These are phyloP conservation scores for Synanthedon vespiformis DNA, from an alignment of 2,888 invertebrate genomes.

Conservation along the genomic window DNA sequence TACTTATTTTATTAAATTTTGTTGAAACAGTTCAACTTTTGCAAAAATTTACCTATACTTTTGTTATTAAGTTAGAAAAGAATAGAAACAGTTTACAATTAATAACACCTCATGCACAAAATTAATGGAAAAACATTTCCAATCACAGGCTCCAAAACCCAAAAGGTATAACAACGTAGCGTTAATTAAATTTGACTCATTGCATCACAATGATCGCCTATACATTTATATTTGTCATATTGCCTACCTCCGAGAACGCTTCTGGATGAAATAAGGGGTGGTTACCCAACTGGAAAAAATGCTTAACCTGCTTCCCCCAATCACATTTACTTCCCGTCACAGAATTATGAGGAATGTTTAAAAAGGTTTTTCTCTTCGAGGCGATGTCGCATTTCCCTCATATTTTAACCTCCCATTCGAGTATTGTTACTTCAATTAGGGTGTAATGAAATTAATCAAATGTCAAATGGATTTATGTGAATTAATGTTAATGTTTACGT, in stretches of 20 bases:
- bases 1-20: too few relatives aligned
- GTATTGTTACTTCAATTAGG: slow-evolving; percentile 11
- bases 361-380: slow-evolving; percentile 16
- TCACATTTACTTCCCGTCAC: slow-evolving; percentile 45
- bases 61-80: not conserved
- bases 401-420: slow-evolving; percentile 11
- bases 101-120: slow-evolving; percentile 5
- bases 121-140: slow-evolving; percentile 30
- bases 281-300: slow-evolving; percentile 47
- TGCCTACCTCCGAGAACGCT: slow-evolving; percentile 24
- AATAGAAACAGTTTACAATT: not conserved
- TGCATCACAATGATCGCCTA: slow-evolving; percentile 28
- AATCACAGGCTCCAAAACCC: slow-evolving; percentile 17
- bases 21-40: too few relatives aligned
- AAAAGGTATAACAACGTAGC: slow-evolving; percentile 22
- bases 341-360: slow-evolving; percentile 42
- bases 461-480: not conserved
- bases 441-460: not conserved
- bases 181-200: slow-evolving; percentile 44
- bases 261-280: slow-evolving; percentile 45
- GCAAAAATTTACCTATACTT: not conserved
- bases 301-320: slow-evolving; percentile 49
- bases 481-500: not conserved
- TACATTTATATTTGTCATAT: slow-evolving; percentile 28
- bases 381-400: slow-evolving; percentile 12